Percentiles rank a stretch among this genome's conserved stretches.
Conservation (phyloP, 2,888 invertebrate species). For the Andrena haemorrhoa region DNA sequence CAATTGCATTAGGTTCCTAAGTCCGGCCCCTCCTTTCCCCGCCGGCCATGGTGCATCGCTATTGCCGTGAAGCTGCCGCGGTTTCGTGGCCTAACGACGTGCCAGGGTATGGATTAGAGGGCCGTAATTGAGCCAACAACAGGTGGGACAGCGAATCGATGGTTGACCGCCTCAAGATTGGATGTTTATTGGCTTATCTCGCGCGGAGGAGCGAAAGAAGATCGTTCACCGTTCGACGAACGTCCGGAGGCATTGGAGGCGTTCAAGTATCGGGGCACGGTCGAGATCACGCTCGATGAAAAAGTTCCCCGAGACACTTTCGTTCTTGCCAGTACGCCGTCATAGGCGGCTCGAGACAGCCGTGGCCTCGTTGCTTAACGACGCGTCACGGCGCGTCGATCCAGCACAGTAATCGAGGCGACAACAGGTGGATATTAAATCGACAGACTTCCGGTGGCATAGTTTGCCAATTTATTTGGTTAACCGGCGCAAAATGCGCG, state of each 20-base stretch:
- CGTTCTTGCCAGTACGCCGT: constrained; percentile 5
- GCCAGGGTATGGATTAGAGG: constrained; percentile 62
- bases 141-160: constrained; percentile 73
- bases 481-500: constrained; percentile 5
- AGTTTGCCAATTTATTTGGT: constrained; percentile 39
- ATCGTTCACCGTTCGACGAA: background rate
- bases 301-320: background rate
- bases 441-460: constrained; percentile 46
- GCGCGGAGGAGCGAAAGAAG: constrained; percentile 40
- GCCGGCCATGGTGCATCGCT: constrained; percentile 43
- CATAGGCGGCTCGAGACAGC: constrained; percentile 19
- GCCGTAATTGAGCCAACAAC: constrained; percentile 73
- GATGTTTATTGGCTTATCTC: constrained; percentile 52
- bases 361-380: constrained; percentile 55
- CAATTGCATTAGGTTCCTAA: constrained; percentile 76
- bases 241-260: background rate
- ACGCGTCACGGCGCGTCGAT: constrained; percentile 56
- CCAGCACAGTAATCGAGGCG: constrained; percentile 61
- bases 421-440: constrained; percentile 75
- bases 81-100: constrained; percentile 60
- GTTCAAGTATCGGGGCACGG: background rate
- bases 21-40: constrained; percentile 56
- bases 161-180: constrained; percentile 51
- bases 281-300: background rate
- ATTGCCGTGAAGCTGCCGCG: constrained; percentile 49